phyloP scores from a whole-genome alignment of 2,113 vertebrate species.

The Prionailurus viverrinus region DNA sequence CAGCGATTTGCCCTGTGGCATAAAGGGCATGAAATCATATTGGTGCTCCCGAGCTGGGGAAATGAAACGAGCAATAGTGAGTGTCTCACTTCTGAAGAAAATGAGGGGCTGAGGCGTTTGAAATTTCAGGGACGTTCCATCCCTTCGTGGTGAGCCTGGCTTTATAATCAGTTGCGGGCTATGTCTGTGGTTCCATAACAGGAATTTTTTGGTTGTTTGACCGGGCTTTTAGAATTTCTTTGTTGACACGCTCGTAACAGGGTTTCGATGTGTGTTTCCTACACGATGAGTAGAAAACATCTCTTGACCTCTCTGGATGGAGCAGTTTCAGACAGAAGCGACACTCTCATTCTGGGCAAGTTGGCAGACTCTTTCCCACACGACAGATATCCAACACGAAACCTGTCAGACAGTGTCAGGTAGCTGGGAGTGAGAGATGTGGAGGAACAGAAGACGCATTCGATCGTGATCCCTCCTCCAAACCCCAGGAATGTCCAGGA shows the following conservation, averaged over 20 bases:
- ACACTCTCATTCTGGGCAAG: not conserved
- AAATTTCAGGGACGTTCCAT: not conserved
- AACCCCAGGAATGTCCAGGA: not conserved
- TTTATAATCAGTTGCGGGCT: constrained; percentile 23
- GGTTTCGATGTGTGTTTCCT: not conserved
- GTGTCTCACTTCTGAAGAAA: not conserved
- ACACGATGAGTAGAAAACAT: not conserved
- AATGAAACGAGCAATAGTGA: not conserved
- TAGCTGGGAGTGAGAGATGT: not conserved
- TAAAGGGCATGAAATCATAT: not conserved
- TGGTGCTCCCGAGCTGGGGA: not conserved
- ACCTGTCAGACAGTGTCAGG: not conserved
- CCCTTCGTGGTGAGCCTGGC: not conserved
- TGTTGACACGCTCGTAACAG: not conserved
- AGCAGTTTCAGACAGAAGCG: not conserved
- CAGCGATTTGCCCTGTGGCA: not conserved
- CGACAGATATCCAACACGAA: not conserved
- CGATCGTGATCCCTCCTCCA: not conserved
- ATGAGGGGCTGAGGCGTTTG: not conserved
- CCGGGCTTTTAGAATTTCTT: not conserved
- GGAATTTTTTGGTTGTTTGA: not conserved
- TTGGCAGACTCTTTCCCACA: not conserved
- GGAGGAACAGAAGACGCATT: not conserved
- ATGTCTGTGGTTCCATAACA: not conserved
- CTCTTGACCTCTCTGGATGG: not conserved